A percentile compares a stretch with the other conserved stretches of the same genome.
phyloP scores from a whole-genome alignment of 2,113 vertebrate species.

The Cepphus grylle region DNA sequence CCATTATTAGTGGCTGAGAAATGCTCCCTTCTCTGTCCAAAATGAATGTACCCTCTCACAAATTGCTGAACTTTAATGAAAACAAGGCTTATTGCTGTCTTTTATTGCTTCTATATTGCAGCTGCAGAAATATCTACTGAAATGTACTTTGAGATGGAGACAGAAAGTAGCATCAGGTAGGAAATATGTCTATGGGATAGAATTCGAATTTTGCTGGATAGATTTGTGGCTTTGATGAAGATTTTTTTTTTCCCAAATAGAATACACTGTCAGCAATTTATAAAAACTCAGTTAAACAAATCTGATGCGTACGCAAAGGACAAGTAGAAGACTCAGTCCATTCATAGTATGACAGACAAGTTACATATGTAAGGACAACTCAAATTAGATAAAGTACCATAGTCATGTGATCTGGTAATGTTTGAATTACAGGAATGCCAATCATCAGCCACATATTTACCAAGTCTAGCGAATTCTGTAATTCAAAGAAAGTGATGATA shows the following conservation, averaged over 20 bases:
- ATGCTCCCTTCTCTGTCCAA: neutral
- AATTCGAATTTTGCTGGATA: neutral
- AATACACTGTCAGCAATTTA: neutral
- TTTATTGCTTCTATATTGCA: neutral
- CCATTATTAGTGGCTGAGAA: neutral
- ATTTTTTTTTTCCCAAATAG: neutral
- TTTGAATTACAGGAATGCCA: neutral
- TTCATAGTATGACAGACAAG: neutral
- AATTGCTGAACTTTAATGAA: slow-evolving; percentile 1
- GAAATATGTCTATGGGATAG: neutral
- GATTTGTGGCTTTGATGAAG: neutral
- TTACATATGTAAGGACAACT: neutral
- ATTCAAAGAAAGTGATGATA: neutral
- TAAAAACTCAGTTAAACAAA: neutral
- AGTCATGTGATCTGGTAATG: neutral
- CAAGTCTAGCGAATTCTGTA: neutral
- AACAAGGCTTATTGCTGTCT: neutral
- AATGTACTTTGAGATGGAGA: neutral
- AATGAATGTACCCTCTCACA: neutral
- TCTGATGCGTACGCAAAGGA: neutral
- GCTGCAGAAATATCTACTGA: neutral
- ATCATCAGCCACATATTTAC: neutral
- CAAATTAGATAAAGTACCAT: neutral
- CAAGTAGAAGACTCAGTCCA: neutral
- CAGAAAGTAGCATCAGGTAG: neutral